phyloP scores from a whole-genome alignment of 2,797 vertebrate genomes.

The Triplophysa bombifrons region DNA sequence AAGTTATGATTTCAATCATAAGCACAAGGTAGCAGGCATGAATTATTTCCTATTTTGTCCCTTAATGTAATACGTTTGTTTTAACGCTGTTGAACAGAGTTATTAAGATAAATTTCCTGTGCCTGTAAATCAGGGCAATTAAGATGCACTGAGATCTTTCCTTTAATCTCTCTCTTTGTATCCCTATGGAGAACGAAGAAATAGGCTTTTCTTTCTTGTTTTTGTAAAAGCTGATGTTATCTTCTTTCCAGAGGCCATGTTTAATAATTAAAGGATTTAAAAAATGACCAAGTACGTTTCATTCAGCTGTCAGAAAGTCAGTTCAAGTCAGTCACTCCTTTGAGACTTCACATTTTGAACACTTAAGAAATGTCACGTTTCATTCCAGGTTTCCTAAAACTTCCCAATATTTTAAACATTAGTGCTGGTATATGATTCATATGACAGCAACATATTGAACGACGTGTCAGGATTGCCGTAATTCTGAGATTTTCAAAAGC shows the following conservation, averaged over 20 bases:
- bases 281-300: slow-evolving; percentile 64
- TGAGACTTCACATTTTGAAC: slow-evolving; percentile 61
- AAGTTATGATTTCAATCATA: slow-evolving; percentile 33
- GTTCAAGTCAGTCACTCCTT: slow-evolving; percentile 32
- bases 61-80: slow-evolving; percentile 12
- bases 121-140: slow-evolving; percentile 36
- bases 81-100: slow-evolving; percentile 19
- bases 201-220: slow-evolving; percentile 66
- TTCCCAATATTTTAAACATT: slow-evolving; percentile 8
- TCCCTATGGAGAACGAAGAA: slow-evolving; percentile 61
- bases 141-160: slow-evolving; percentile 29
- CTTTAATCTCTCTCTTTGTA: slow-evolving; percentile 51
- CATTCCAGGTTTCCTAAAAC: slow-evolving; percentile 11
- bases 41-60: slow-evolving; percentile 27
- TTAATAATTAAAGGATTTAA: slow-evolving; percentile 69
- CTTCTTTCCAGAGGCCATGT: slow-evolving; percentile 59
- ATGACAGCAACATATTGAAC: background rate
- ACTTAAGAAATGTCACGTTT: slow-evolving; percentile 40
- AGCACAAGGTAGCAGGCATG: slow-evolving; percentile 22
- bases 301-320: slow-evolving; percentile 54
- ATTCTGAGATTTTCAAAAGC: background rate
- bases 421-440: background rate
- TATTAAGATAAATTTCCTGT: slow-evolving; percentile 31
- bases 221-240: slow-evolving; percentile 65
- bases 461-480: background rate